These are phyloP conservation scores for Phocides pigmalion DNA, from an alignment of 1,140 invertebrate genomes.

Conservation along the genomic window DNA sequence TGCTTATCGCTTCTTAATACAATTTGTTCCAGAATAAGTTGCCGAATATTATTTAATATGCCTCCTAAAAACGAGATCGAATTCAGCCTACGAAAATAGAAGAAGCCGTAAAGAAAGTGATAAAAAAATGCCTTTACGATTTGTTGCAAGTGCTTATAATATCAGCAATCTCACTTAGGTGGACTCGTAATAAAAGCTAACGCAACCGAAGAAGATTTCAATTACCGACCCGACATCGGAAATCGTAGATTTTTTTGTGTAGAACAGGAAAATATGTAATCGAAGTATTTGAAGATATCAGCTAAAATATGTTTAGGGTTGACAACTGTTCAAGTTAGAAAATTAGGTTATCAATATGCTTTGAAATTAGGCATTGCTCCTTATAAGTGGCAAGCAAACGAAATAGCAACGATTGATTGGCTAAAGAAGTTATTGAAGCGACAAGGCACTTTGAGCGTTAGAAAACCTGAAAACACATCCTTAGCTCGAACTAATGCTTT, in stretches of 20 bases:
- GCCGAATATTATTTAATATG: too few relatives aligned
- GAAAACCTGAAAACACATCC: slow-evolving; percentile 40
- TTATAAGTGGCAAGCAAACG: slow-evolving; percentile 33
- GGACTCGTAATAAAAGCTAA: too few relatives aligned
- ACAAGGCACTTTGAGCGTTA: slow-evolving; percentile 34
- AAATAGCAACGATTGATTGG: slow-evolving; percentile 37
- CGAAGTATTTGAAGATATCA: slow-evolving; percentile 36
- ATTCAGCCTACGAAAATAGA: too few relatives aligned
- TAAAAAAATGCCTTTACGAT: too few relatives aligned
- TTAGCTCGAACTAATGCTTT: slow-evolving; percentile 35
- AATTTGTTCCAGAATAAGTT: too few relatives aligned
- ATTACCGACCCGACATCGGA: slow-evolving; percentile 40
- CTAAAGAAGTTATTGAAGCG: slow-evolving; percentile 37
- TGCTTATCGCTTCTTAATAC: too few relatives aligned
- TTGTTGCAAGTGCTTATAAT: too few relatives aligned
- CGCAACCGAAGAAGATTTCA: too few relatives aligned
- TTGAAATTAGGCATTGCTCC: slow-evolving; percentile 32
- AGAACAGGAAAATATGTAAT: slow-evolving; percentile 35
- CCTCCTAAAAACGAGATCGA: too few relatives aligned
- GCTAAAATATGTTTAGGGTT: slow-evolving; percentile 38
- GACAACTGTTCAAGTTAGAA: slow-evolving; percentile 37
- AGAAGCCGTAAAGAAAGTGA: too few relatives aligned
- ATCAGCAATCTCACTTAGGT: too few relatives aligned
- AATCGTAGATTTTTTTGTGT: slow-evolving; percentile 34
- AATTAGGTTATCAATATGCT: slow-evolving; percentile 40